phyloP scores from a whole-genome alignment of 2,113 vertebrate genomes.

The Ascaphus truei region DNA sequence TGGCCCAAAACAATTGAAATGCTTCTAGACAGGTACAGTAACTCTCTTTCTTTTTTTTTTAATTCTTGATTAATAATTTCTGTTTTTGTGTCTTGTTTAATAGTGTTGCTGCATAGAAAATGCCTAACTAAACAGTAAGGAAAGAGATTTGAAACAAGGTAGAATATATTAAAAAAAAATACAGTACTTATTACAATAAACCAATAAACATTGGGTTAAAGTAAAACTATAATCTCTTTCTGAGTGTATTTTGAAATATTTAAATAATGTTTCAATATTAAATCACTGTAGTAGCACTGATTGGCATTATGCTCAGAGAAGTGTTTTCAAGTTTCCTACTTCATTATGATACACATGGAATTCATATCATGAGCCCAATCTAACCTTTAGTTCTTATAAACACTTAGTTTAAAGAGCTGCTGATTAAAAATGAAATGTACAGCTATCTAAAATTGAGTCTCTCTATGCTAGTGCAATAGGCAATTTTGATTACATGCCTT shows the following conservation, averaged over 20 bases:
- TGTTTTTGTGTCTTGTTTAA: no score
- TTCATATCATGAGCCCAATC: conserved; percentile 33
- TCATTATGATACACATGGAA: conserved; percentile 32
- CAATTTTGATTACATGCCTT: conserved; percentile 26
- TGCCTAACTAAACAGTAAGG: no score
- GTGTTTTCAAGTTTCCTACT: conserved; percentile 32
- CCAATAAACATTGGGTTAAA: no score
- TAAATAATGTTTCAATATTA: background rate
- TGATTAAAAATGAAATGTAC: conserved; percentile 35
- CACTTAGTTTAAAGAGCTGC: conserved; percentile 32
- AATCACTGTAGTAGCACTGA: background rate
- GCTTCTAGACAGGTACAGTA: no score
- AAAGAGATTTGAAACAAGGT: no score
- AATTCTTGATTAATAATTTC: no score
- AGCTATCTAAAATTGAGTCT: conserved; percentile 24
- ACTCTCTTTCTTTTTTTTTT: no score
- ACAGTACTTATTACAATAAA: no score
- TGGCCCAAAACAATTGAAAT: no score
- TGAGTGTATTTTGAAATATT: background rate
- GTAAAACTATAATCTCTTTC: no score
- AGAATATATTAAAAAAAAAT: no score
- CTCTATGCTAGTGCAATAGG: conserved; percentile 19
- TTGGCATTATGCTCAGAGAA: conserved; percentile 21
- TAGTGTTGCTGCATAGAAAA: no score
- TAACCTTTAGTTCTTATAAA: conserved; percentile 34